Evolutionary conservation across 2,113 vertebrate genomes (phyloP).

Genomic region (Leptosomus discolor): DNA sequence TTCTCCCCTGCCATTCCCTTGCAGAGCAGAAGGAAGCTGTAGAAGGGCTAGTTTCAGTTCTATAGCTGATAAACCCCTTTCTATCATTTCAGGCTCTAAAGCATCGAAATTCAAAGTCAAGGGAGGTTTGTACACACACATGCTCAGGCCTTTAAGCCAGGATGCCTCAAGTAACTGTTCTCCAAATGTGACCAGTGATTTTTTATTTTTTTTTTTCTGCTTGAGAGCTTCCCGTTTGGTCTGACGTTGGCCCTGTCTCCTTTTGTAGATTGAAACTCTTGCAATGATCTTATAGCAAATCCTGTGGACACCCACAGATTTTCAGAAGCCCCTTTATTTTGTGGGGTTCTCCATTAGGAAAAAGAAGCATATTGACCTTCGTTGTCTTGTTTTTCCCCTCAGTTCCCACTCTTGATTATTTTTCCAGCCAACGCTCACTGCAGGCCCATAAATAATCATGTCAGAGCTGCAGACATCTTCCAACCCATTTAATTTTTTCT

Average conservation of each 20-base stretch:
- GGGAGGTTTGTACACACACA: background rate
- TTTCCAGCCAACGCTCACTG: background rate
- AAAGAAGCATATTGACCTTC: background rate
- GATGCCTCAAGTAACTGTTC: background rate
- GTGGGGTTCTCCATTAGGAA: background rate
- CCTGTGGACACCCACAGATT: background rate
- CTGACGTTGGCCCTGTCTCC: background rate
- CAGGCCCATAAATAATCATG: background rate
- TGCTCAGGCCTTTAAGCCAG: background rate
- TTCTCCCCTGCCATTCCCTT: background rate
- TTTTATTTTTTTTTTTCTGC: background rate
- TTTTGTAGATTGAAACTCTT: background rate
- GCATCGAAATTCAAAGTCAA: accelerated
- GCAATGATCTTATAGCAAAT: background rate
- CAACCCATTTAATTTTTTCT: background rate
- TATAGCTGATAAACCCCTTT: background rate
- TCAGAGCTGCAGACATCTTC: background rate
- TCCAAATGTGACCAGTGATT: background rate
- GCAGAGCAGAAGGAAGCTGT: background rate
- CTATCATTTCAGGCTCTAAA: background rate
- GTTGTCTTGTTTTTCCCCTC: background rate
- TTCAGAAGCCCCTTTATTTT: background rate
- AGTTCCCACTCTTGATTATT: background rate
- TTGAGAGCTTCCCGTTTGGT: background rate
- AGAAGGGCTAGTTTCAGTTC: background rate